Percentiles rank a stretch among this genome's conserved stretches.
phyloP scores from a whole-genome alignment of 2,888 invertebrate genomes.

The Toxonevra muliebris region DNA sequence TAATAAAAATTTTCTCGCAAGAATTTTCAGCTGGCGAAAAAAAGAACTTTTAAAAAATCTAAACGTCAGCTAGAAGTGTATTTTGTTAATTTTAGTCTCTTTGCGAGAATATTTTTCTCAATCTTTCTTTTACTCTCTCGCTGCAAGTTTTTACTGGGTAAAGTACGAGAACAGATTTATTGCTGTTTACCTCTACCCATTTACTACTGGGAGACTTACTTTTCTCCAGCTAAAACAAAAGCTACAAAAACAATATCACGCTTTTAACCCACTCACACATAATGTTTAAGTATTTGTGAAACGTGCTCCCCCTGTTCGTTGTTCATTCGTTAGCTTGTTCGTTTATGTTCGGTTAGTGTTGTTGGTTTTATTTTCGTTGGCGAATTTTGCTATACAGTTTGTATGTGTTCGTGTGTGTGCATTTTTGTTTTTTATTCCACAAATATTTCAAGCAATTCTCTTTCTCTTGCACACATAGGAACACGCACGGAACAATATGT shows the following conservation, averaged over 20 bases:
- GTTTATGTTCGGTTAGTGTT: neutral
- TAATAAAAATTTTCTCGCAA: too few relatives aligned
- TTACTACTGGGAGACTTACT: neutral
- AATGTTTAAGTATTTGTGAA: conserved; percentile 2
- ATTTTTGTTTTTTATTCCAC: neutral
- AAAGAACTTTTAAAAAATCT: too few relatives aligned
- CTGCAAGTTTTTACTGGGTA: too few relatives aligned
- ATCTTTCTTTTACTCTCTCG: too few relatives aligned
- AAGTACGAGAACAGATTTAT: too few relatives aligned
- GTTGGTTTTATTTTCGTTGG: neutral
- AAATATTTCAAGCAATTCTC: too few relatives aligned
- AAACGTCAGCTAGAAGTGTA: too few relatives aligned
- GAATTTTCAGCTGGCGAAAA: too few relatives aligned
- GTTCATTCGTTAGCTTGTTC: neutral
- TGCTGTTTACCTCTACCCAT: too few relatives aligned
- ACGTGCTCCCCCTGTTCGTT: conserved; percentile 8
- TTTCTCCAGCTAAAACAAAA: neutral
- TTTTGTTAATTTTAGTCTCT: too few relatives aligned
- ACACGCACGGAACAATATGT: neutral
- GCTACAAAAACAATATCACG: conserved; percentile 15
- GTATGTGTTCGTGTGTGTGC: neutral
- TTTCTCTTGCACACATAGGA: neutral
- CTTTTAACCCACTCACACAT: conserved; percentile 26
- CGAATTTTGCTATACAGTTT: neutral
- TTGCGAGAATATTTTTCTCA: too few relatives aligned